Conservation (phyloP, 2,113 vertebrate genomes). For the Nyctibius bracteatus region DNA sequence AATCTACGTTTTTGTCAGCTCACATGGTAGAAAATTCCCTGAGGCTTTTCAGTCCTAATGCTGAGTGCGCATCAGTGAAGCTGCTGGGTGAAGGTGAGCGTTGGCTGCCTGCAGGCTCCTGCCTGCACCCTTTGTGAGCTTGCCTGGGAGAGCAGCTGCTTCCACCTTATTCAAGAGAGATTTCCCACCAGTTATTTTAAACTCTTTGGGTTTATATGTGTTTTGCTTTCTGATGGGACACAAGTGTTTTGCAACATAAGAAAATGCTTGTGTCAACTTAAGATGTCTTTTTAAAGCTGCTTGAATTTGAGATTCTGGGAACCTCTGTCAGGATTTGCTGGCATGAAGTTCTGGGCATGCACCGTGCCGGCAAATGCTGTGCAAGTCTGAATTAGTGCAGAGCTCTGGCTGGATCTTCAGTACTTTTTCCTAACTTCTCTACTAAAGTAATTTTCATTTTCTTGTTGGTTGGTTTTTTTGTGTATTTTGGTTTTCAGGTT, state of each 20-base stretch:
- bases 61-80: background rate
- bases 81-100: background rate
- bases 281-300: background rate
- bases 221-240: background rate
- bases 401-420: background rate
- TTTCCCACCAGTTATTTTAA: background rate
- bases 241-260: background rate
- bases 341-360: background rate
- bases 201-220: background rate
- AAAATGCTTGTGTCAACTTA: background rate
- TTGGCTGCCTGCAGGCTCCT: background rate
- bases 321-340: background rate
- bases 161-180: background rate
- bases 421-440: background rate
- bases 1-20: background rate
- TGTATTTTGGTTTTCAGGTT: background rate
- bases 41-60: background rate
- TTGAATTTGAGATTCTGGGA: background rate
- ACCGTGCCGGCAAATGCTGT: accelerated
- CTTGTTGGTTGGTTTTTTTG: background rate
- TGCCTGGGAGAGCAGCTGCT: background rate
- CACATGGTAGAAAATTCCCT: background rate
- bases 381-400: background rate
- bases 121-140: background rate
- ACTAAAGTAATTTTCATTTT: background rate